phyloP scores from a whole-genome alignment of 2,797 vertebrate species.

The Vultur gryphus region DNA sequence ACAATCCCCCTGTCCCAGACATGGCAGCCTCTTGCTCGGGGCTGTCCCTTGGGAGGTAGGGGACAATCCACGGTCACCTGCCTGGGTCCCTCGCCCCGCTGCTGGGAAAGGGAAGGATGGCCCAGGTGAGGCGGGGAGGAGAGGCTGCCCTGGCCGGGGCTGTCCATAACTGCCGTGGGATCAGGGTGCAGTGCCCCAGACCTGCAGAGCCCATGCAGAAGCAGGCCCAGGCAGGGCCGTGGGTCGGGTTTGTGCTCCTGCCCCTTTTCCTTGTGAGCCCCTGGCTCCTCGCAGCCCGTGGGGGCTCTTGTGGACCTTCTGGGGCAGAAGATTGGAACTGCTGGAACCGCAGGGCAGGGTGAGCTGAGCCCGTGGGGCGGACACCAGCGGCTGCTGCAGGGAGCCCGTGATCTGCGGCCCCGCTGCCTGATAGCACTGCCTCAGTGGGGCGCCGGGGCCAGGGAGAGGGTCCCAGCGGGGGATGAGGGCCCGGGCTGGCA shows the following conservation, averaged over 20 bases:
- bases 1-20: neutral
- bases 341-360: neutral
- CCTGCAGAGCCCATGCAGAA: neutral
- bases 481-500: neutral
- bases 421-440: neutral
- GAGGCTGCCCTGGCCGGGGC: neutral
- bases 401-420: neutral
- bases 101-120: neutral
- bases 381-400: neutral
- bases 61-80: neutral
- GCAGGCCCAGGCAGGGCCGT: neutral
- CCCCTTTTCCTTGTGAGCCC: neutral
- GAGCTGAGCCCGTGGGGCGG: neutral
- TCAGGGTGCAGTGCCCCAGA: neutral
- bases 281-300: fast-evolving
- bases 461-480: neutral
- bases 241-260: neutral
- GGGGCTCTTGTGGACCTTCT: neutral
- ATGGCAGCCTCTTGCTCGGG: too few relatives aligned
- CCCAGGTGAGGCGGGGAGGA: neutral
- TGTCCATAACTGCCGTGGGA: neutral
- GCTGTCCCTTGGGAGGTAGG: neutral
- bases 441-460: fast-evolving
- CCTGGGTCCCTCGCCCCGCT: neutral
- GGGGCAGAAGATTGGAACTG: neutral